Base-by-base conservation (phyloP, 2,113 vertebrate species). In the Willisornis vidua region DNA sequence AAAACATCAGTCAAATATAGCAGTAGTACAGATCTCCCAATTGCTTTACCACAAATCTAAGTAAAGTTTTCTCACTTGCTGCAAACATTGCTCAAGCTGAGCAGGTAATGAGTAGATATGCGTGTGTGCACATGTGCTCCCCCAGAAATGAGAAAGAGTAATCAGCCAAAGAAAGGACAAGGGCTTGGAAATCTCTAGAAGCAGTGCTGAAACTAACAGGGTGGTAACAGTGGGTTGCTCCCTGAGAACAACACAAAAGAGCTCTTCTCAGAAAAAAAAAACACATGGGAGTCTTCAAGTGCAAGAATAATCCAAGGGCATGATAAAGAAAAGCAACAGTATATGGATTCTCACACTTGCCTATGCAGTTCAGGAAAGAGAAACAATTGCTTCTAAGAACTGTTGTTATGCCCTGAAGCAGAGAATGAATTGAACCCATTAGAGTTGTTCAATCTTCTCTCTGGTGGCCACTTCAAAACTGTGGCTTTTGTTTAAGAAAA, bases 371-470 rank as follows among this genome's bases (percentile, higher is more conserved):
- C 45, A 85, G 87, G n/a, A 85, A 66, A 75, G 57, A 89, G 37
- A 65, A 91, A 70, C 54, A 72, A 72, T 66, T 81, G 54, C 62
- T 87, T 82, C 71, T 73, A 66, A 96, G 92, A 91, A 76, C 70
- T 26, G 23, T 49, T 94, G 63, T 90, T 90, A 88, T 95, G 92
- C 82, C 87, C 92, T 78, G 88, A 95, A 96, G 90, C 94, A 93
- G 68, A 77, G 35, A 57, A 94, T 80, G 59, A 86, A 96, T 65
- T 78, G 90, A 93, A 80, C 75, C 57, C 59, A 33, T 90, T 77
- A 66, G 52, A 85, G 33, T 28, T 93, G 93, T 93, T 95, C 85
- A 71, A 46, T 75, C 35, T 88, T 58, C 49, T 93, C 87, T 89
- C 92, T 37, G 9, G 83, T 77, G 92, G 45, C 59, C 61, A 59